phyloP scores from a whole-genome alignment of 2,797 vertebrate genomes.

The Parauchenoglanis punctatus region DNA sequence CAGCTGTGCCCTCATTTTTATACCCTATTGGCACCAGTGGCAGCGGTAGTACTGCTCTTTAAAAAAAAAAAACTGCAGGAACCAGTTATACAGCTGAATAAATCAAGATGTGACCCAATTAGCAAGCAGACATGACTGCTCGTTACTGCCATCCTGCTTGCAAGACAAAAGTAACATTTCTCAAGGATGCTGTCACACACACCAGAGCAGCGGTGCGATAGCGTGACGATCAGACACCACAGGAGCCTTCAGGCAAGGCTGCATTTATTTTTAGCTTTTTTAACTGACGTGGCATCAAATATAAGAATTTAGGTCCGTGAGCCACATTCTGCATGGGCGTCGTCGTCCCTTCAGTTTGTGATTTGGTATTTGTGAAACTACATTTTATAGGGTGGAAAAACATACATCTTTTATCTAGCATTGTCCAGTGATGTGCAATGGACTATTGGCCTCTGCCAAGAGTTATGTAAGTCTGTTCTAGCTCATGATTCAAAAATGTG shows the following conservation, averaged over 20 bases:
- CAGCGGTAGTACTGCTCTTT: background rate
- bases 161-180: constrained; percentile 11
- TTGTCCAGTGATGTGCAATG: constrained; percentile 11
- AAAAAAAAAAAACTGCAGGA: constrained; percentile 17
- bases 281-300: background rate
- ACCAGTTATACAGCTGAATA: constrained; percentile 56
- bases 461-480: background rate
- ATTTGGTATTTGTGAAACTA: background rate
- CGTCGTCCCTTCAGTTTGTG: too few relatives aligned
- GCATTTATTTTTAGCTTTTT: constrained; percentile 36
- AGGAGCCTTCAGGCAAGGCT: constrained; percentile 32
- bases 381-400: background rate
- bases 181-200: constrained; percentile 37
- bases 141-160: constrained; percentile 37
- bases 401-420: background rate
- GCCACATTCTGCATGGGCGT: background rate
- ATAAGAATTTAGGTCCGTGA: background rate
- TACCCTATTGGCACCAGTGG: constrained; percentile 6
- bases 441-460: background rate
- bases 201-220: background rate
- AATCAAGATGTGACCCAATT: constrained; percentile 65
- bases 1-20: constrained; percentile 3
- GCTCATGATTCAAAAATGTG: background rate
- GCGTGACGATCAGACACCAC: constrained; percentile 24
- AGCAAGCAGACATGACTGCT: constrained; percentile 50